Base-by-base conservation (phyloP, 2,888 invertebrate genomes). In the Antheraea yamamai region DNA sequence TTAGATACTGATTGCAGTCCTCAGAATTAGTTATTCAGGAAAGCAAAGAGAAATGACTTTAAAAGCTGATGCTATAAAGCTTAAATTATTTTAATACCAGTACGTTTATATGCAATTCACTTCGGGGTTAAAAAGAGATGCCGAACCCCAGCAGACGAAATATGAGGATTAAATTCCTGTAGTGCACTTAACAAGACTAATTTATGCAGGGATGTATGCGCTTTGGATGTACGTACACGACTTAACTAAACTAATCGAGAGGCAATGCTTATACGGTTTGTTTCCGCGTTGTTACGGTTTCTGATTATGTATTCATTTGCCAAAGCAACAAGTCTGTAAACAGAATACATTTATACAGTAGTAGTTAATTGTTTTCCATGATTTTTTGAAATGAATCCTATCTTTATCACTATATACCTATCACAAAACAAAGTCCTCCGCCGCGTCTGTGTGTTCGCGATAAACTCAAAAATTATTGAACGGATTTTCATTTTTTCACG, bases 111-210 rank as follows among this genome's bases (percentile, higher is more conserved):
- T 85, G 83, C 84, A 85, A 89, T 90, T 89, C 87, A 90, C 91
- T 91, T 87, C 86, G 87, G 88, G 91, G 87, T 89, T 91, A 89
- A 89, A 93, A 92, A 94, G 93, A 94, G 92, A 91, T 92, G 90
- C 92, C 91, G 90, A 92, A 91, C 89, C 88, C 85, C 86, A 82
- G 90, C 91, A 93, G 92, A 91, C 93, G 94, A 94, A 94, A 94
- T 94, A 95, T 94, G 93, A 92, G 94, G 93, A 94, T 94, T 94
- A 94, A 94, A 95, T 93, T 95, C 93, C 92, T 91, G 92, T 90
- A 92, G 90, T 92, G 93, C 93, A 93, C 91, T 94, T 94, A 94
- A 94, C 93, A 90, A 93, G 93, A 90, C 93, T 92, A 94, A 94
- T 94, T 94, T 94, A 93, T 93, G 91, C 91, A 85, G 86, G 89